Evolutionary conservation across 2,797 vertebrate genomes (phyloP).

Genomic region (Balearica regulorum): DNA sequence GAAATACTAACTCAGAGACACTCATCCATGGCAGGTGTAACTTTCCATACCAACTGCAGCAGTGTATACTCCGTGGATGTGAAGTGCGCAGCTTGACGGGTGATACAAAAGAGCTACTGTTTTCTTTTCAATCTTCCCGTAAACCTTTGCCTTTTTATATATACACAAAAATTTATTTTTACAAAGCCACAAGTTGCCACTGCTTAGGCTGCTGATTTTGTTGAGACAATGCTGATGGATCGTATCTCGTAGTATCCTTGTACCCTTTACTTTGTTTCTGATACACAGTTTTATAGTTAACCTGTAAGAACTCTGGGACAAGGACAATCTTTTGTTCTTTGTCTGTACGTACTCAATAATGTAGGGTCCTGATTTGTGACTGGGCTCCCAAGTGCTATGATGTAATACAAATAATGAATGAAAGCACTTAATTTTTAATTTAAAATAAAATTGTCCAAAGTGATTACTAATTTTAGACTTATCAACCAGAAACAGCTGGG

Average conservation of each 20-base stretch:
- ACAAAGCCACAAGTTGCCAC: neutral
- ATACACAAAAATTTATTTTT: neutral
- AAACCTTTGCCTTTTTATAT: neutral
- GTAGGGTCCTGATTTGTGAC: neutral
- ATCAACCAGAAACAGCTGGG: constrained; percentile 51
- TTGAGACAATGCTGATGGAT: neutral
- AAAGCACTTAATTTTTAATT: constrained; percentile 56
- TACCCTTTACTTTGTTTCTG: neutral
- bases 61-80: neutral
- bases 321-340: neutral
- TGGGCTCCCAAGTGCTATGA: neutral
- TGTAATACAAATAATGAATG: constrained; percentile 46
- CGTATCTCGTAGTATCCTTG: accelerated
- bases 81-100: neutral
- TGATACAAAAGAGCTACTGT: neutral
- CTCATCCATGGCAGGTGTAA: neutral
- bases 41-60: neutral
- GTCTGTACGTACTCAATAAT: neutral
- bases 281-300: neutral
- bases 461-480: constrained; percentile 48
- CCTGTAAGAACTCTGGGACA: neutral
- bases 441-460: constrained; percentile 47
- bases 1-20: neutral
- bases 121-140: neutral
- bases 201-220: neutral